Base-by-base conservation (phyloP, 2,113 vertebrate species). In the Coturnix japonica region DNA sequence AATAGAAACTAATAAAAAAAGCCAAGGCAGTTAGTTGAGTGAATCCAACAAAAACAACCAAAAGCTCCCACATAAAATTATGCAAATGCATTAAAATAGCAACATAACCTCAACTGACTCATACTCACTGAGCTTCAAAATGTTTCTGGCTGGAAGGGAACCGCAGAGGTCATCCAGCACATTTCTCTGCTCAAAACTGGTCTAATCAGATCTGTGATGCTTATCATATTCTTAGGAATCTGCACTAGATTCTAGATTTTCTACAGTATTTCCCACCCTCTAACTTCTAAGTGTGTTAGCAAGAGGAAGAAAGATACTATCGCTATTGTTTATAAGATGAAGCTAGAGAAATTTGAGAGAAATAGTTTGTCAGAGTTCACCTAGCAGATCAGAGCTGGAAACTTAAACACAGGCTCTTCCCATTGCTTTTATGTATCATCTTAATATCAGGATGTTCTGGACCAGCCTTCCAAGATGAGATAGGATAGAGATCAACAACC, bases 161-260 rank as follows among this genome's bases (percentile, higher is more conserved):
- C 72, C 86, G 64, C 41, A 61, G 86, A 90, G 89, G 64, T 90
- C 87, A 81, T 44, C 35, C 80, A 70, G n/a, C 46, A 46, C 30
- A 88, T 86, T 35, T 31, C 73, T 76, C 69, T 86, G 37, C 60
- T 90, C 84, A 70, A 90, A 95, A 80, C 41, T 26, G 53, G 51
- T 61, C 87, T 89, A 80, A 90, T 80, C 65, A 83, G 60, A 83
- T 89, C 60, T 80, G 41, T 56, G 56, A 76, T 66, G 56, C 81
- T 86, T 92, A 46, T 82, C 75, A 90, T 19, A 53, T 77, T 60
- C n/a, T 80, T 59, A 8, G 37, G 20, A 16, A 37, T 43, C 59
- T 65, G n/a, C 47, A 33, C 56, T 35, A 30, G 53, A 71, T 7
- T 14, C 43, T 64, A 0, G 39, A 43, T 59, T 91, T 85, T 59